Conservation (phyloP, 92 coral and sea anemone genomes). For the Actinostola sp. region DNA sequence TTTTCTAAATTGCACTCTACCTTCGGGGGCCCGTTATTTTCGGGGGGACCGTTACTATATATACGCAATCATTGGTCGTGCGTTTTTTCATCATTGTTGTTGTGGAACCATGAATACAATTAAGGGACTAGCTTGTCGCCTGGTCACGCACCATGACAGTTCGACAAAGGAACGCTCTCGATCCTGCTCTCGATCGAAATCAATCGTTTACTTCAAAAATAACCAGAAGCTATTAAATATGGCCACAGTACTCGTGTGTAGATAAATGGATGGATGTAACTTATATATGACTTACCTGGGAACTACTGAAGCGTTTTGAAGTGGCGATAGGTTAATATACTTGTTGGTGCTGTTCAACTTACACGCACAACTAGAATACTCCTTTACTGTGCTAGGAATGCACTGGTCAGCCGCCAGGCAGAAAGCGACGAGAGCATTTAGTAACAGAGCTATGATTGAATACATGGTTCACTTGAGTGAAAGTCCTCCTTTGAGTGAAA, state of each 20-base stretch:
- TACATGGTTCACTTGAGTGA: background rate
- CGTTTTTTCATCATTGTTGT: too few species aligned
- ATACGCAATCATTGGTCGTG: too few species aligned
- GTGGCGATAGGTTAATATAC: slow-evolving; percentile 53
- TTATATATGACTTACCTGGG: slow-evolving; percentile 80
- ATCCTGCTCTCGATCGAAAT: too few species aligned
- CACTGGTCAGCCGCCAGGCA: slow-evolving; percentile 15
- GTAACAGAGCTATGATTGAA: background rate
- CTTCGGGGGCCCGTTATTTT: too few species aligned
- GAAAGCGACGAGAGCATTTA: slow-evolving; percentile 2
- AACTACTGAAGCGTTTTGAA: slow-evolving; percentile 32
- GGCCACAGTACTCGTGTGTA: too few species aligned
- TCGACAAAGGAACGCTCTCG: too few species aligned
- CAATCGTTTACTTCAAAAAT: background rate
- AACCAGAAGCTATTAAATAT: background rate
- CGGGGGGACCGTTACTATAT: too few species aligned
- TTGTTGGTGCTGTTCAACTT: slow-evolving; percentile 27
- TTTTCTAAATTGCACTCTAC: too few species aligned
- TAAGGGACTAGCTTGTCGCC: too few species aligned
- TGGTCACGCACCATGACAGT: too few species aligned
- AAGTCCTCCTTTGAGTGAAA: background rate
- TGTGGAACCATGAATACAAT: too few species aligned
- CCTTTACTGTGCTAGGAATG: slow-evolving; percentile 21
- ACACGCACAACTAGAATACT: slow-evolving; percentile 69
- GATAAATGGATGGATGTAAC: too few species aligned